phyloP scores from a whole-genome alignment of 2,113 vertebrate genomes.

The Plecturocebus donacophilus region DNA sequence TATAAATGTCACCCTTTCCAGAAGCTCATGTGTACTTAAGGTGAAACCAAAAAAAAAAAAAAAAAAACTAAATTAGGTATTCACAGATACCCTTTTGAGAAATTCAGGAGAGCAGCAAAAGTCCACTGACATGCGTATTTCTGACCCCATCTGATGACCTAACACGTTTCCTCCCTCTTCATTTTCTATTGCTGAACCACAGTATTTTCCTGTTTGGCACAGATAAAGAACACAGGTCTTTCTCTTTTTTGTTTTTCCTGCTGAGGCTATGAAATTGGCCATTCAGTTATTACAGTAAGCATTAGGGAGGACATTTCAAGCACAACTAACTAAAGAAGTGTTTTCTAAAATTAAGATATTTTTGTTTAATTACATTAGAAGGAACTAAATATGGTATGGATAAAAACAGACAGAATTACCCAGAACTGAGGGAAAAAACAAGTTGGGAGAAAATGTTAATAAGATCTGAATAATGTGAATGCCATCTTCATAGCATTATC shows the following conservation, averaged over 20 bases:
- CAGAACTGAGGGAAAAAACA: background rate
- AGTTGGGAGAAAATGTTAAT: background rate
- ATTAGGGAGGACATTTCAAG: background rate
- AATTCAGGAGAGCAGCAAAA: background rate
- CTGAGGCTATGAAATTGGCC: background rate
- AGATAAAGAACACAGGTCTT: background rate
- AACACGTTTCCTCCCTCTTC: background rate
- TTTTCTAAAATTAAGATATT: background rate
- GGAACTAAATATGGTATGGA: background rate
- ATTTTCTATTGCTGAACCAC: background rate
- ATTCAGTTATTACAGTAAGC: background rate
- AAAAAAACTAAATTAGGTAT: background rate
- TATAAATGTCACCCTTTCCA: background rate
- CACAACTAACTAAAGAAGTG: background rate
- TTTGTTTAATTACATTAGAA: conserved; percentile 28
- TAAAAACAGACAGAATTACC: conserved; percentile 40
- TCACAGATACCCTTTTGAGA: background rate
- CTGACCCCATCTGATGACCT: background rate
- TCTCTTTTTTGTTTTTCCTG: background rate
- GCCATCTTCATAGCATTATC: background rate
- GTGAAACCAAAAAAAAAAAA: background rate
- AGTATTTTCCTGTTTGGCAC: background rate
- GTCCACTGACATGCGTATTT: background rate
- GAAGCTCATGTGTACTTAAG: background rate
- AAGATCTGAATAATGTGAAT: background rate